A percentile compares a stretch with the other conserved stretches of the same genome.
These are phyloP conservation scores for Columba guinea DNA, from an alignment of 2,797 vertebrate genomes.

Conservation along the genomic window DNA sequence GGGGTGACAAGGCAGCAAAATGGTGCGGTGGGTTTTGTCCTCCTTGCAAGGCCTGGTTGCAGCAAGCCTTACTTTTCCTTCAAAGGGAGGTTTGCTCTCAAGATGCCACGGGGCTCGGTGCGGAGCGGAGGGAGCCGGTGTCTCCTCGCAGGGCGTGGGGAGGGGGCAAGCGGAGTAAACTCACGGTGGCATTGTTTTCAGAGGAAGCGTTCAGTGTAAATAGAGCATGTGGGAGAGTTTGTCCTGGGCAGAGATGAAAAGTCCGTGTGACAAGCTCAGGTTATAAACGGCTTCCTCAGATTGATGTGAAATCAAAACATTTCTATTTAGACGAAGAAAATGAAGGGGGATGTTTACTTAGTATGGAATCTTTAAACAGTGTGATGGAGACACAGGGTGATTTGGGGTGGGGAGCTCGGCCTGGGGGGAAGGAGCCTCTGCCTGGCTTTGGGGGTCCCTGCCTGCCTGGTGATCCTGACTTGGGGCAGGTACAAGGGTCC, in stretches of 20 bases:
- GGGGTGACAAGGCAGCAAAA: not conserved
- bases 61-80: not conserved
- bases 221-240: slow-evolving; percentile 94
- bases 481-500: not conserved
- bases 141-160: slow-evolving; percentile 42
- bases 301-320: slow-evolving; percentile 82
- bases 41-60: not conserved
- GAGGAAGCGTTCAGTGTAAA: slow-evolving; percentile 95
- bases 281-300: slow-evolving; percentile 86
- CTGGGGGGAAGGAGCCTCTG: not conserved
- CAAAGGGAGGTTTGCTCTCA: not conserved
- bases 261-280: slow-evolving; percentile 78
- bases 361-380: slow-evolving; percentile 68
- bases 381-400: not conserved
- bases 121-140: not conserved
- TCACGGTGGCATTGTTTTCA: slow-evolving; percentile 92
- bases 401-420: not conserved
- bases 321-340: slow-evolving; percentile 79
- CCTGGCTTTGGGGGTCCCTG: not conserved
- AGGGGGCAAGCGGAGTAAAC: slow-evolving; percentile 52
- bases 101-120: not conserved
- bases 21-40: not conserved
- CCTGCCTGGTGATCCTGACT: not conserved
- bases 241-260: slow-evolving; percentile 85
- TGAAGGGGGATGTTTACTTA: slow-evolving; percentile 82